These are phyloP conservation scores for Ophraella communa DNA, from an alignment of 2,888 invertebrate genomes.

Conservation along the genomic window DNA sequence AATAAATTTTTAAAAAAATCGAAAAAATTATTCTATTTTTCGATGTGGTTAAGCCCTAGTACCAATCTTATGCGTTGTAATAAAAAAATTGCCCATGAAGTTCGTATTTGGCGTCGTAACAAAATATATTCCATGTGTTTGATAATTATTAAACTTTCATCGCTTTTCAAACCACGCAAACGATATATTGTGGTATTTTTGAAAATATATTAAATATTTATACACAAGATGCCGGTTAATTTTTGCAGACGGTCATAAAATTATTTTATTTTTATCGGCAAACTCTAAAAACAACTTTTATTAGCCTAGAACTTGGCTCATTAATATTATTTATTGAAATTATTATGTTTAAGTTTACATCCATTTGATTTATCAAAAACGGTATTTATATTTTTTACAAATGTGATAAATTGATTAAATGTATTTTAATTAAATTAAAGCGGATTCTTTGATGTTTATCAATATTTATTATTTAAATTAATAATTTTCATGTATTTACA, in stretches of 20 bases:
- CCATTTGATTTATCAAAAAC: conserved; percentile 7
- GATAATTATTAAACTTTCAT: neutral
- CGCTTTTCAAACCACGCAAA: neutral
- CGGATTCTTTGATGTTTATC: neutral
- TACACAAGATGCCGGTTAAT: neutral
- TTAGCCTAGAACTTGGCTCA: conserved; percentile 34
- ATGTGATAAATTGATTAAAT: neutral
- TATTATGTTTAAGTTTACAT: conserved; percentile 31
- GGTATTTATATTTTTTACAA: neutral
- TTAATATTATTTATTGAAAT: conserved; percentile 24
- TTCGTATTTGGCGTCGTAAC: neutral
- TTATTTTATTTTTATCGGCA: conserved; percentile 29
- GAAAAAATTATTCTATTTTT: too few species aligned
- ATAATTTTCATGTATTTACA: too few species aligned
- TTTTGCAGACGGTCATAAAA: neutral
- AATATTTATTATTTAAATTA: neutral
- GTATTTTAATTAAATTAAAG: neutral
- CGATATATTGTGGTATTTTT: neutral
- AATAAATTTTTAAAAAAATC: too few species aligned
- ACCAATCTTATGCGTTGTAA: too few species aligned
- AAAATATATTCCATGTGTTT: neutral
- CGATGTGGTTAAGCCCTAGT: too few species aligned
- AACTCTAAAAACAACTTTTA: conserved; percentile 21
- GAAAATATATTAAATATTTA: neutral
- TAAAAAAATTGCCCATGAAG: neutral